These are phyloP conservation scores for Prolemur simus DNA, from an alignment of 2,113 vertebrate species.

Conservation along the genomic window DNA sequence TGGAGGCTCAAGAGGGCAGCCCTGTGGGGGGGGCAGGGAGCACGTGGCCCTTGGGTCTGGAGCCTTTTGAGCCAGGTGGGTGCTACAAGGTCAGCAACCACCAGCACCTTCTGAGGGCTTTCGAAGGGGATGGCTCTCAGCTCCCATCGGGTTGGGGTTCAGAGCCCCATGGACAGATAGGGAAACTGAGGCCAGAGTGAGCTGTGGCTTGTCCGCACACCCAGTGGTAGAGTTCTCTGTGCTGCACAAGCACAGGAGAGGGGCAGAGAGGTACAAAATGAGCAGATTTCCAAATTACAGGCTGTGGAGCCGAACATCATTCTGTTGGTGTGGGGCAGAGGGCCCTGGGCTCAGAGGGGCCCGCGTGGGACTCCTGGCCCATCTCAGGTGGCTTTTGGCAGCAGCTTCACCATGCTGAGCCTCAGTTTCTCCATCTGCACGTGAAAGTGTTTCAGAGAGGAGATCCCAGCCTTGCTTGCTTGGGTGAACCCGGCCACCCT, in stretches of 20 bases:
- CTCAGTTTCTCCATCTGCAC: neutral
- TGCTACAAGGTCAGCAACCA: no score
- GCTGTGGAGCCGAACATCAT: neutral
- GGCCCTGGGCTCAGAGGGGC: neutral
- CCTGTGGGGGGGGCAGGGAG: neutral
- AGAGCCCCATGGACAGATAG: neutral
- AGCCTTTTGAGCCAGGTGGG: neutral
- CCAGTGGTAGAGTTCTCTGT: neutral
- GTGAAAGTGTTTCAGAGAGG: neutral
- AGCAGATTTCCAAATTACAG: no score
- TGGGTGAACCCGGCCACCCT: neutral
- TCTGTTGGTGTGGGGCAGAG: neutral
- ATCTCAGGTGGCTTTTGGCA: neutral
- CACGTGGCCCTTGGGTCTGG: neutral
- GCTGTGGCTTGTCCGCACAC: neutral
- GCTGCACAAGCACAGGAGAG: neutral
- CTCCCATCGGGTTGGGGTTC: neutral
- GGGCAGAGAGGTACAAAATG: neutral
- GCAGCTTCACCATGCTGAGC: neutral
- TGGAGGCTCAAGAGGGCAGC: neutral
- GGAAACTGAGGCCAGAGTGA: neutral
- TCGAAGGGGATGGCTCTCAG: neutral
- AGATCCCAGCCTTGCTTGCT: no score
- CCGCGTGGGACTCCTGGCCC: neutral
- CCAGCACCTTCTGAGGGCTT: neutral